A percentile compares a stretch with the other conserved stretches of the same genome.
Evolutionary conservation across 2,888 invertebrate genomes (phyloP).

Genomic region (Perithous albicinctus): DNA sequence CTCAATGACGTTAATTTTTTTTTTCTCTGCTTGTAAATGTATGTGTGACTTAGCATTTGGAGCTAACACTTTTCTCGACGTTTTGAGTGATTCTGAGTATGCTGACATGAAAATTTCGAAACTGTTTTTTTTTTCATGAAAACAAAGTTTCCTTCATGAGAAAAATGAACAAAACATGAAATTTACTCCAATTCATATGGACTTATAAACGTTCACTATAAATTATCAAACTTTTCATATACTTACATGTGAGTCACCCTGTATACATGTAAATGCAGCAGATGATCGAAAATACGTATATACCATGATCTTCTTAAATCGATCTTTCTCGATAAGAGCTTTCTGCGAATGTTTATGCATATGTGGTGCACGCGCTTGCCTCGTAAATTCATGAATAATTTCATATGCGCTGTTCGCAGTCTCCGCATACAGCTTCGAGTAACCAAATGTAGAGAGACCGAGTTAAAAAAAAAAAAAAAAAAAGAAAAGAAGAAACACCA

Average conservation of each 20-base stretch:
- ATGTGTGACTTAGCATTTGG: too few species aligned
- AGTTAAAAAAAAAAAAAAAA: too few species aligned
- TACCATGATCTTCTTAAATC: neutral
- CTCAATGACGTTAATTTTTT: too few species aligned
- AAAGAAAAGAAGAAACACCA: too few species aligned
- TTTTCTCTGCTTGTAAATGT: too few species aligned
- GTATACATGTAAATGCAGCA: neutral
- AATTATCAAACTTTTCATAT: neutral
- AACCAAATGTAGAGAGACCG: slow-evolving; percentile 9
- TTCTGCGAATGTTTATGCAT: slow-evolving; percentile 1
- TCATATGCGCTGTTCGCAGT: neutral
- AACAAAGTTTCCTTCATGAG: too few species aligned
- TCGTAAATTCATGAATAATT: slow-evolving; percentile 2
- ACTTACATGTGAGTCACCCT: neutral
- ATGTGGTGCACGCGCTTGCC: neutral
- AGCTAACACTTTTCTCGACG: too few species aligned
- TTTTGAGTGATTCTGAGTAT: too few species aligned
- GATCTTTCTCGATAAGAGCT: neutral
- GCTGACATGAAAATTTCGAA: too few species aligned
- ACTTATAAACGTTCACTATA: neutral
- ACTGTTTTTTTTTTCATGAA: too few species aligned
- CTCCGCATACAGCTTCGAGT: neutral
- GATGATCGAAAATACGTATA: neutral
- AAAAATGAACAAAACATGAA: too few species aligned
- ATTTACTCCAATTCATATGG: too few species aligned